Base-by-base conservation (phyloP, 2,113 vertebrate genomes). In the Sitta europaea region DNA sequence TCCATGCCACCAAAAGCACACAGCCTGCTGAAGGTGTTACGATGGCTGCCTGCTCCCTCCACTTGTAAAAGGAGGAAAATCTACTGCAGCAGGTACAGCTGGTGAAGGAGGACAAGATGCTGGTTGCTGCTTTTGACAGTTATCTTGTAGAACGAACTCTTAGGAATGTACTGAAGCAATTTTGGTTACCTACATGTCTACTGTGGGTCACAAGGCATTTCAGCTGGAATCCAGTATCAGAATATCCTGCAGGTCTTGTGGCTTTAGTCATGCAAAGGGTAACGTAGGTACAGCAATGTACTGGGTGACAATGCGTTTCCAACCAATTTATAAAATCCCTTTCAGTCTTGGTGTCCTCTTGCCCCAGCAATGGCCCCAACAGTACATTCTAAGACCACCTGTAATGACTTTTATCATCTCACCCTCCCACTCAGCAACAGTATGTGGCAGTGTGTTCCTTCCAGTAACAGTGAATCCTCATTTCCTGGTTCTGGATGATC, bases 401-500 rank as follows among this genome's bases (percentile, higher is more conserved):
- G 45, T 85, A 71, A 68, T 63, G 40, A 45, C 23, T 93, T 92
- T 59, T 45, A 45, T 28, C 28, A 33, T 79, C 36, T 72, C 65
- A 51, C 16, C 10, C 74, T 95, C 75, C 45, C 38, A 45, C 50
- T 92, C 71, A n/a, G 58, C 40, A 66, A 11, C 19, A 22, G 25
- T 63, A 75, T 67, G 61, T 90, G 90, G 81, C 66, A 88, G 28
- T 68, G 77, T 82, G 50, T 70, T 90, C 58, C 70, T 92, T 92
- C 85, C 82, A 94, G 88, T 68, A 85, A 72, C 57, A 93, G 74
- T 80, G 85, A 92, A 86, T 90, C 38, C 86, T 66, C 71, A 50
- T 88, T 94, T 86, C 50, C 79, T 82, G 66, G 61, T 92, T 90
- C 67, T 90, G 88, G 71, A 92, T 80, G 78, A 88, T 88, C 88